phyloP scores from a whole-genome alignment of 2,113 vertebrate genomes.

The Colaptes auratus region DNA sequence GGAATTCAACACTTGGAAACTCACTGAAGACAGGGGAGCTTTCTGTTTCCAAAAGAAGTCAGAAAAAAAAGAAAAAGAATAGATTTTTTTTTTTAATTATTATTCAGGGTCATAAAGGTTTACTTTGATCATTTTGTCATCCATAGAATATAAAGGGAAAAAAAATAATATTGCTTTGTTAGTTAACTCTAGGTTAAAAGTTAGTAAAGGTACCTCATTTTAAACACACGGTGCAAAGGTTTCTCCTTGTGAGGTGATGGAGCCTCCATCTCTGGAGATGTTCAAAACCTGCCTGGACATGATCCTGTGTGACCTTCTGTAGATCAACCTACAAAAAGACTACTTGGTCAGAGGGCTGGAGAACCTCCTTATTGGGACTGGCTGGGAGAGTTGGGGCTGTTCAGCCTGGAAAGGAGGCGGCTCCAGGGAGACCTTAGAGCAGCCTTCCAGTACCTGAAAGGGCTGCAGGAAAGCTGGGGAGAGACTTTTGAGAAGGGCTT shows the following conservation, averaged over 20 bases:
- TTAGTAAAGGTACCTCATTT: neutral
- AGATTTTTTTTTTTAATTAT: neutral
- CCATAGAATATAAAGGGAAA: neutral
- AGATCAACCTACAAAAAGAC: too few species aligned
- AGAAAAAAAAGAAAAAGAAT: rapidly evolving
- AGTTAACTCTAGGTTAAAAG: neutral
- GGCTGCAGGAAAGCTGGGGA: too few species aligned
- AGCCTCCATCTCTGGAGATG: too few species aligned
- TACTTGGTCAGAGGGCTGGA: too few species aligned
- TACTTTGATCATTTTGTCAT: neutral
- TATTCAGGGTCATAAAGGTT: neutral
- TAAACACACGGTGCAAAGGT: neutral
- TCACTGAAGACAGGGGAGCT: neutral
- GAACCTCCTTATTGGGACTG: too few species aligned
- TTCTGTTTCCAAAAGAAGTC: neutral
- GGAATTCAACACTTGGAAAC: neutral
- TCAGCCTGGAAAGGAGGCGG: too few species aligned
- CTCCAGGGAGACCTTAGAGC: too few species aligned
- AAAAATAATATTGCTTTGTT: neutral
- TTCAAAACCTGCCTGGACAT: too few species aligned
- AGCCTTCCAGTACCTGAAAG: too few species aligned
- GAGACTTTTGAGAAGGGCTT: too few species aligned
- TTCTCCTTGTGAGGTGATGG: neutral
- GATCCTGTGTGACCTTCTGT: too few species aligned
- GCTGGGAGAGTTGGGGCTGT: too few species aligned